A percentile compares a stretch with the other conserved stretches of the same genome.
phyloP scores from a whole-genome alignment of 92 coral and sea anemone species.

The Phymanthus crucifer region DNA sequence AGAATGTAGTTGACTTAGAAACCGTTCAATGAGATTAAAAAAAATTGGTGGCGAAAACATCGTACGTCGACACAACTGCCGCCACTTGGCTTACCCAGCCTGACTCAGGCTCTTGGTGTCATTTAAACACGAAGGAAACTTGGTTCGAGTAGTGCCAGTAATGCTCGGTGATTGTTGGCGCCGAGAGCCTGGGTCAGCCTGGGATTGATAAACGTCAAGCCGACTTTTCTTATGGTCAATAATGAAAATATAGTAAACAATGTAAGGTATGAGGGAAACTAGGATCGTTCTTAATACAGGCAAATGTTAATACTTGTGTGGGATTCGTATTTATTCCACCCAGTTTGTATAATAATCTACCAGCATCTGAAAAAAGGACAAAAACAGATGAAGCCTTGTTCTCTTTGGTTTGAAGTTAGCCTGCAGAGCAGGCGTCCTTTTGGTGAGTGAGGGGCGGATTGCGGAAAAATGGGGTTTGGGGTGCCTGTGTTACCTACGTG shows the following conservation, averaged over 20 bases:
- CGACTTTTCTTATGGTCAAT: conserved; percentile 1
- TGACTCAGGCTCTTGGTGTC: conserved; percentile 16
- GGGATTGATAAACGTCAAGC: neutral
- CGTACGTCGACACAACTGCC: conserved; percentile 8
- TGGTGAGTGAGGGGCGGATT: no score
- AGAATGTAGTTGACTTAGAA: conserved; percentile 16
- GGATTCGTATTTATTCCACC: conserved; percentile 10
- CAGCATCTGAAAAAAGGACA: conserved; percentile 11
- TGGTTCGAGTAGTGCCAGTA: neutral
- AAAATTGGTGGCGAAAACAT: conserved; percentile 6
- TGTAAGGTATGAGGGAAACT: conserved; percentile 30
- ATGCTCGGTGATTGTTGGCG: neutral
- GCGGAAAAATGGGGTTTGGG: no score
- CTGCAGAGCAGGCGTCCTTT: no score
- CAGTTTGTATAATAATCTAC: conserved; percentile 8
- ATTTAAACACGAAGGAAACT: neutral
- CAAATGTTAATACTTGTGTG: conserved; percentile 22
- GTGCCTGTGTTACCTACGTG: no score
- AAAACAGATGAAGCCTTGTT: neutral
- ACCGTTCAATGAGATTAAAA: conserved; percentile 9
- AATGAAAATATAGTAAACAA: conserved; percentile 18
- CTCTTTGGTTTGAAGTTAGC: neutral
- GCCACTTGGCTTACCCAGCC: conserved; percentile 24
- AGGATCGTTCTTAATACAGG: conserved; percentile 39
- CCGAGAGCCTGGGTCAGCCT: conserved; percentile 1